Conservation (phyloP, 2,797 vertebrate genomes). For the Rhodeus uyekii region DNA sequence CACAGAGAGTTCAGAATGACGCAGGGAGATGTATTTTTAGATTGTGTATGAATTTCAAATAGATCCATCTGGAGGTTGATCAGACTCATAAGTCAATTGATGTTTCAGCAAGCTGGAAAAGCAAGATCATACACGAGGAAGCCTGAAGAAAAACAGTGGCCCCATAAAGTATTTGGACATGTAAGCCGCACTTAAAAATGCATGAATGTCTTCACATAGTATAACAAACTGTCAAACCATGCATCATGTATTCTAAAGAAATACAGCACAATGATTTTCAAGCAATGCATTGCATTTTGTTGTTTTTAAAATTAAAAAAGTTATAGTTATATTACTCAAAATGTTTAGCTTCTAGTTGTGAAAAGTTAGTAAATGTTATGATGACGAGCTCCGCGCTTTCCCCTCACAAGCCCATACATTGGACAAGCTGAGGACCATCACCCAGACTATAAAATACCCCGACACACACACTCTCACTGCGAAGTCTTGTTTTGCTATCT, state of each 20-base stretch:
- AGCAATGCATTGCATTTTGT: neutral
- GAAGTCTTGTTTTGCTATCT: no score
- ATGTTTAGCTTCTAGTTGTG: neutral
- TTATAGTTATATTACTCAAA: neutral
- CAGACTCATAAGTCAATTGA: conserved; percentile 45
- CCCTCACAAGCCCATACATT: no score
- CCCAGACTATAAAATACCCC: no score
- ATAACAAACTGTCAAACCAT: conserved; percentile 5
- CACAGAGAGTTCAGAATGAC: conserved; percentile 48
- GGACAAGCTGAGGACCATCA: no score
- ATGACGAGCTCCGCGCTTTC: no score
- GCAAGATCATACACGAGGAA: neutral
- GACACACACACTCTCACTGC: no score
- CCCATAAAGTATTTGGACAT: conserved; percentile 20
- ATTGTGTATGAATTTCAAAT: conserved; percentile 55
- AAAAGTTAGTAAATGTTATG: neutral
- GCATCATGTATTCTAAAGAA: neutral
- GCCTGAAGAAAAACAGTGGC: neutral
- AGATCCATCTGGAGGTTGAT: conserved; percentile 55
- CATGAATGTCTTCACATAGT: neutral
- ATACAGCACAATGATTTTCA: neutral
- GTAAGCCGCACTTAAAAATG: neutral
- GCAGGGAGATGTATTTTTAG: conserved; percentile 53
- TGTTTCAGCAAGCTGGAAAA: conserved; percentile 24
- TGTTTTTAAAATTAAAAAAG: neutral